Percentiles rank a stretch among this genome's conserved stretches.
Conservation (phyloP, 2,113 vertebrate species). For the Gymnarchus niloticus region DNA sequence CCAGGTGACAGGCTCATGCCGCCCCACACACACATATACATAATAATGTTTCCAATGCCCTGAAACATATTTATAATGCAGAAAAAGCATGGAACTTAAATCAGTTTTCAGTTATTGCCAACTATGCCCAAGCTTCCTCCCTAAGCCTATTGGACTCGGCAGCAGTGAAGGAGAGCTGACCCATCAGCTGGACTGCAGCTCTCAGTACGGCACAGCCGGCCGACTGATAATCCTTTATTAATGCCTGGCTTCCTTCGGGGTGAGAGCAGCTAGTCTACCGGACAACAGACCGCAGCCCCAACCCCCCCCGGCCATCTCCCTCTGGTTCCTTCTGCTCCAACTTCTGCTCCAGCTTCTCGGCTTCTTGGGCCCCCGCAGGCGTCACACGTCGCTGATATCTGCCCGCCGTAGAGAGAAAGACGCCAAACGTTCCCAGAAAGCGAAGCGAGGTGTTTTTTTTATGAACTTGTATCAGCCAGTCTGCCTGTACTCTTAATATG, state of each 20-base stretch:
- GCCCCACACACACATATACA: not conserved
- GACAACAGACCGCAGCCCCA: not conserved
- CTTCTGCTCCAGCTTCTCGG: not conserved
- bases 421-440: not conserved
- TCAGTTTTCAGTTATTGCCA: not conserved
- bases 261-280: not conserved
- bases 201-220: too few species aligned
- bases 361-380: not conserved
- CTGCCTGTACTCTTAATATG: not conserved
- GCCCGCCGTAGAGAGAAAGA: not conserved
- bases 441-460: not conserved
- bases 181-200: not conserved
- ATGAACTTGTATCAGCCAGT: not conserved
- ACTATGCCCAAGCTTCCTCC: not conserved
- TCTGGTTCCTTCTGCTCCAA: not conserved
- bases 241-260: not conserved
- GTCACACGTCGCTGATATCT: not conserved
- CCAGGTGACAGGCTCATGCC: not conserved
- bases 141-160: not conserved
- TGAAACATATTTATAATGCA: not conserved
- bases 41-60: not conserved
- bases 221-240: not conserved
- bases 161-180: not conserved
- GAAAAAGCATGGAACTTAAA: not conserved
- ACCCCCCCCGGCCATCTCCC: not conserved